Base-by-base conservation (phyloP, 1,140 invertebrate genomes). In the Tetragnatha versicolor region DNA sequence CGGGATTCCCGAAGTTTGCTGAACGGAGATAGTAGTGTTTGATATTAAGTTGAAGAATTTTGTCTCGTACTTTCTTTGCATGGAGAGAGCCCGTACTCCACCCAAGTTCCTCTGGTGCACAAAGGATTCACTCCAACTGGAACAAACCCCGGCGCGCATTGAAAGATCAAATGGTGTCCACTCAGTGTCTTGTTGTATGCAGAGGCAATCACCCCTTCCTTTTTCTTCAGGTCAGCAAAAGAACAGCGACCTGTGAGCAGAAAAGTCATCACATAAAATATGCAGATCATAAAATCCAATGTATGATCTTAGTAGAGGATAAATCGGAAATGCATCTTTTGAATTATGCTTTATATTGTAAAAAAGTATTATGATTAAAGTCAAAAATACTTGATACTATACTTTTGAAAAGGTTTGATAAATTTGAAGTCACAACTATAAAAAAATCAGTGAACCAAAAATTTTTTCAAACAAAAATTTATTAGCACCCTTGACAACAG, bases 21-120 rank as follows among this genome's bases (percentile, higher is more conserved):
- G 27, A 25, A 0, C n/a, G 5, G 27, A 58, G 35, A 58, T 9
- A 33, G 10, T n/a, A n/a, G n/a, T n/a, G n/a, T n/a, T n/a, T n/a
- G n/a, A n/a, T n/a, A n/a, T n/a, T n/a, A n/a, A n/a, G n/a, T n/a
- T n/a, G n/a, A n/a, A n/a, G n/a, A n/a, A n/a, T n/a, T n/a, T n/a
- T n/a, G n/a, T n/a, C n/a, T n/a, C 55, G 10, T 58, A 58, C 55
- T 14, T 33, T 58, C 55, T 58, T 33, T 31, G 5, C 55, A 58
- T 3, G 55, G 55, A 1, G 55, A 58, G 7, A 2, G 17, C 0
- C 29, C 17, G 12, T 33, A 9, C 9, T 58, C 55, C 35, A 31
- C 35, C 55, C 55, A 58, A 3, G 5, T 9, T 0, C 55, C 55
- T 33, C 31, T 58, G 3, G 55, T 33, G 22, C 55, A 58, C 9